phyloP scores from a whole-genome alignment of 1,140 invertebrate genomes.

The Camponotus vicinus region DNA sequence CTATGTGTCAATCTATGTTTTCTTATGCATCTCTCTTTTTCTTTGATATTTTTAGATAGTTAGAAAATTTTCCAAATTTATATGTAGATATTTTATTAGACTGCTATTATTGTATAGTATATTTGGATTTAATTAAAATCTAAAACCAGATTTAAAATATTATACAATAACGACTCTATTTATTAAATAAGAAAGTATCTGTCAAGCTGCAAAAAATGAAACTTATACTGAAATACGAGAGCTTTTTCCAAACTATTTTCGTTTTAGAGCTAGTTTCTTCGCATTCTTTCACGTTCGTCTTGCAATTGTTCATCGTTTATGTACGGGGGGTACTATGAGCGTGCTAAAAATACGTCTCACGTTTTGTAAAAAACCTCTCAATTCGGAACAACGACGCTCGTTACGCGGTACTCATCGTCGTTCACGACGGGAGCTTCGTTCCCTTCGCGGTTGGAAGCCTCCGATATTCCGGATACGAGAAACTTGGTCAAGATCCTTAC shows the following conservation, averaged over 20 bases:
- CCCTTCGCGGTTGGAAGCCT: slow-evolving; percentile 2
- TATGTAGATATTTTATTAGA: background rate
- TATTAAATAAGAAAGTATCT: background rate
- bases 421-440: slow-evolving; percentile 18
- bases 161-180: background rate
- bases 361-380: background rate
- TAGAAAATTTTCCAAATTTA: slow-evolving; percentile 17
- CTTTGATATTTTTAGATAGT: slow-evolving; percentile 33
- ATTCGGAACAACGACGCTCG: slow-evolving; percentile 27
- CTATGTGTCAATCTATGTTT: background rate
- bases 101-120: background rate
- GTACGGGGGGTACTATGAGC: background rate
- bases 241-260: background rate
- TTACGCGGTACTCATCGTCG: slow-evolving; percentile 38
- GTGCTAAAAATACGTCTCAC: background rate
- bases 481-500: slow-evolving; percentile 64
- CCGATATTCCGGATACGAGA: slow-evolving; percentile 29
- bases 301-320: background rate
- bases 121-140: background rate
- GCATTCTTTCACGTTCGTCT: background rate
- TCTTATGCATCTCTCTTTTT: background rate
- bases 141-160: slow-evolving; percentile 6
- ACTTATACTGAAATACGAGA: background rate
- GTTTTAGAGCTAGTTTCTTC: background rate
- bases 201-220: background rate